Conservation (phyloP, 2,797 vertebrate genomes). For the Ptychadena robeensis region DNA sequence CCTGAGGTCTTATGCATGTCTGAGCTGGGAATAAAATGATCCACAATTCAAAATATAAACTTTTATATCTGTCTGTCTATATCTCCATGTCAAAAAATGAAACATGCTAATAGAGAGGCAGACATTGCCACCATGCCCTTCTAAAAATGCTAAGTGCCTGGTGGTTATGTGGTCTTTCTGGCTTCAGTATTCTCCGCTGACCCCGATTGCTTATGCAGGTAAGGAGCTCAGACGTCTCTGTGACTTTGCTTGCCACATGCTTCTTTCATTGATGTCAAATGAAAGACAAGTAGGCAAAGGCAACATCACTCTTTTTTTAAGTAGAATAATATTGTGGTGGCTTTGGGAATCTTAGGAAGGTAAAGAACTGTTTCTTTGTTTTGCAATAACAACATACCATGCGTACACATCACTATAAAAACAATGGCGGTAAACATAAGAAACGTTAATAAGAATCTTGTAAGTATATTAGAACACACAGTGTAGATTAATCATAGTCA, state of each 20-base stretch:
- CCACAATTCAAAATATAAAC: neutral
- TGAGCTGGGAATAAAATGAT: neutral
- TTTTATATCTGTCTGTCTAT: neutral
- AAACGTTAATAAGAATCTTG: neutral
- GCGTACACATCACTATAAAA: neutral
- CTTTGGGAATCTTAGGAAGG: neutral
- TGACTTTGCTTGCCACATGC: neutral
- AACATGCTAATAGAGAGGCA: neutral
- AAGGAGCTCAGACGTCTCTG: neutral
- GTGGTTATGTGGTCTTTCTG: neutral
- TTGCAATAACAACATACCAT: neutral
- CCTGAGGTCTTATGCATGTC: neutral
- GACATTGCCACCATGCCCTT: neutral
- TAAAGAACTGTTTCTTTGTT: constrained; percentile 2
- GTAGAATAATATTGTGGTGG: neutral
- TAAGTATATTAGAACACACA: neutral
- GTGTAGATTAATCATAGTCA: neutral
- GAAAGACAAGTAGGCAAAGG: neutral
- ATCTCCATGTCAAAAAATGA: neutral
- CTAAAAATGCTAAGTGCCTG: too few relatives aligned
- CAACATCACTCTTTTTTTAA: neutral
- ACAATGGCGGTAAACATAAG: neutral
- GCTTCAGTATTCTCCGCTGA: neutral
- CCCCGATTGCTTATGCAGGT: neutral
- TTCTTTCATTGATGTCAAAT: neutral